Evolutionary conservation across 2,113 vertebrate species (phyloP).

Genomic region (Corythornis cristatus): DNA sequence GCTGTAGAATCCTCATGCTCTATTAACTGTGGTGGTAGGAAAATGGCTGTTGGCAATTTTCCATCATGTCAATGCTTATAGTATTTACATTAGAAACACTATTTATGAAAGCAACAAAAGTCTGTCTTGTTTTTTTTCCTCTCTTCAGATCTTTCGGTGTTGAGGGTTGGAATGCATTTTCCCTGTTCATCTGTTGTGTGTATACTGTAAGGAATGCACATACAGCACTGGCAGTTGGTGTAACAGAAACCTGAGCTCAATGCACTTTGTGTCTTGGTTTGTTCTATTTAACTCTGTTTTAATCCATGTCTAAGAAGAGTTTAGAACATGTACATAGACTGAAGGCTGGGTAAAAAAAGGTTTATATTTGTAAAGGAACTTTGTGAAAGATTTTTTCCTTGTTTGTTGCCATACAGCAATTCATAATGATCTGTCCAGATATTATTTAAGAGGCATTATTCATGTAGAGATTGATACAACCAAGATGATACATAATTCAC

Average conservation of each 20-base stretch:
- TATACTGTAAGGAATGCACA: neutral
- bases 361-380: neutral
- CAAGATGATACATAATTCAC: conserved; percentile 46
- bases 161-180: conserved; percentile 24
- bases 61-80: conserved; percentile 55
- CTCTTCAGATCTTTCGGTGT: neutral
- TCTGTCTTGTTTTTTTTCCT: neutral
- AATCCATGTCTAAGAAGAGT: conserved; percentile 3
- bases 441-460: conserved; percentile 30
- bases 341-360: neutral
- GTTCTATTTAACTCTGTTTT: neutral
- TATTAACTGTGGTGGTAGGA: conserved; percentile 72
- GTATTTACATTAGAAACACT: conserved; percentile 52
- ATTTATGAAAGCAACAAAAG: conserved; percentile 52
- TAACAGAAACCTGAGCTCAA: neutral
- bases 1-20: conserved; percentile 55
- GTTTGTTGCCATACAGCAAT: conserved; percentile 20
- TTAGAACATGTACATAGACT: neutral
- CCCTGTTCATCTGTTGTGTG: neutral
- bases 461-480: conserved; percentile 27
- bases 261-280: neutral
- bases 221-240: neutral
- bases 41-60: conserved; percentile 75
- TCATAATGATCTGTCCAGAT: conserved; percentile 33
- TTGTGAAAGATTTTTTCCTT: neutral